These are phyloP conservation scores for Drosophila yooni DNA, from an alignment of 2,888 invertebrate genomes.

Conservation along the genomic window DNA sequence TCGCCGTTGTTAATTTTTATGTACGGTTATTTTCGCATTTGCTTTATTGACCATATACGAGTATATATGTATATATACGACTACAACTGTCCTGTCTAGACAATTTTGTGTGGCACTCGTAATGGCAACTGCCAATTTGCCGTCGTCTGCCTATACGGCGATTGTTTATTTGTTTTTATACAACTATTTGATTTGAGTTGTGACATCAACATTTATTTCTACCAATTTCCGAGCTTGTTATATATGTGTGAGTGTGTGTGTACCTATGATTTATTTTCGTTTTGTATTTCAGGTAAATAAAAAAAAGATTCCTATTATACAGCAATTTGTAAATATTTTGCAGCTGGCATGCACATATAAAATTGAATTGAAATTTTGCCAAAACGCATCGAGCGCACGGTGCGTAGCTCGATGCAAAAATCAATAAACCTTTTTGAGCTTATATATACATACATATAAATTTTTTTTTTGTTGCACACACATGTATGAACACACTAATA, in stretches of 20 bases:
- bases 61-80: not conserved
- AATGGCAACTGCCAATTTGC: constrained; percentile 21
- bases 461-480: not conserved
- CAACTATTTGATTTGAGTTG: constrained; percentile 63
- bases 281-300: constrained; percentile 56
- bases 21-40: constrained; percentile 68
- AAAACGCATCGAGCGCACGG: not conserved
- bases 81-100: constrained; percentile 54
- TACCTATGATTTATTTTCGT: constrained; percentile 52
- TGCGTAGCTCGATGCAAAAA: constrained; percentile 48
- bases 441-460: not conserved
- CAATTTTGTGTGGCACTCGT: constrained; percentile 31
- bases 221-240: constrained; percentile 25
- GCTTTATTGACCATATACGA: constrained; percentile 70
- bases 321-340: constrained; percentile 60
- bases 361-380: constrained; percentile 42
- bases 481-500: not conserved
- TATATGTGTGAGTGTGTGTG: constrained; percentile 3
- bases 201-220: constrained; percentile 39
- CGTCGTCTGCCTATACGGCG: constrained; percentile 16
- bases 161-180: constrained; percentile 25
- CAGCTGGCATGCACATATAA: constrained; percentile 49
- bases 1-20: constrained; percentile 76
- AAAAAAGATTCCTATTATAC: constrained; percentile 48
- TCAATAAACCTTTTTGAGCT: constrained; percentile 53